Evolutionary conservation across 2,888 invertebrate species (phyloP).

Genomic region (Parnassius orleans): DNA sequence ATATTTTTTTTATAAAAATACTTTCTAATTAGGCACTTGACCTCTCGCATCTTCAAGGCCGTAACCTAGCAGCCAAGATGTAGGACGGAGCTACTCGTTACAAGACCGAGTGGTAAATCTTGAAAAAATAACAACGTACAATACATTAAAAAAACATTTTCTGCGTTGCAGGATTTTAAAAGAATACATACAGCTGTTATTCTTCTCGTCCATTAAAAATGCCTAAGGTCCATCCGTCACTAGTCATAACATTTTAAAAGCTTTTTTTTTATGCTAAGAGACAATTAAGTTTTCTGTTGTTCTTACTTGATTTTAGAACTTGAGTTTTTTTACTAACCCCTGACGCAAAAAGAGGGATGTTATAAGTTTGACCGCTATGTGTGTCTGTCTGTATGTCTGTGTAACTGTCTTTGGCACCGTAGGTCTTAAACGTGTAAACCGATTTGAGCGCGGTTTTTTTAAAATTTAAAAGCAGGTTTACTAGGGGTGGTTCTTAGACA

Average conservation of each 20-base stretch:
- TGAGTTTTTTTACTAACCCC: neutral
- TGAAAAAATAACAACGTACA: conserved; percentile 26
- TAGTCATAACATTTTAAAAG: conserved; percentile 26
- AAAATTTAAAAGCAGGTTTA: too few species aligned
- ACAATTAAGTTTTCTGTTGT: conserved; percentile 16
- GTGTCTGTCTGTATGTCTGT: too few species aligned
- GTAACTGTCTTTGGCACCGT: too few species aligned
- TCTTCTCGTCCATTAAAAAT: conserved; percentile 25
- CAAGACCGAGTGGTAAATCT: conserved; percentile 24
- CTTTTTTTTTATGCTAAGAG: conserved; percentile 24
- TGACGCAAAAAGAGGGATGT: too few species aligned
- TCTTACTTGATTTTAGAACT: conserved; percentile 22
- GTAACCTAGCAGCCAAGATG: conserved; percentile 16
- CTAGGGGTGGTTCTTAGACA: too few species aligned
- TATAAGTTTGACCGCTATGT: too few species aligned
- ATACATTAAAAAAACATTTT: conserved; percentile 27
- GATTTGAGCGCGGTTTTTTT: too few species aligned
- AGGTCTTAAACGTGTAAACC: too few species aligned
- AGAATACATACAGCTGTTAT: conserved; percentile 20
- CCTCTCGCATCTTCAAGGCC: conserved; percentile 26
- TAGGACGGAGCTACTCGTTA: conserved; percentile 25
- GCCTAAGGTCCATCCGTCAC: conserved; percentile 25
- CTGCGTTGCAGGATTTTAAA: conserved; percentile 27
- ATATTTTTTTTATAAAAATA: conserved; percentile 16
- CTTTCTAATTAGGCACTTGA: conserved; percentile 25